phyloP scores from a whole-genome alignment of 2,888 invertebrate species.

The Torymus texanus region DNA sequence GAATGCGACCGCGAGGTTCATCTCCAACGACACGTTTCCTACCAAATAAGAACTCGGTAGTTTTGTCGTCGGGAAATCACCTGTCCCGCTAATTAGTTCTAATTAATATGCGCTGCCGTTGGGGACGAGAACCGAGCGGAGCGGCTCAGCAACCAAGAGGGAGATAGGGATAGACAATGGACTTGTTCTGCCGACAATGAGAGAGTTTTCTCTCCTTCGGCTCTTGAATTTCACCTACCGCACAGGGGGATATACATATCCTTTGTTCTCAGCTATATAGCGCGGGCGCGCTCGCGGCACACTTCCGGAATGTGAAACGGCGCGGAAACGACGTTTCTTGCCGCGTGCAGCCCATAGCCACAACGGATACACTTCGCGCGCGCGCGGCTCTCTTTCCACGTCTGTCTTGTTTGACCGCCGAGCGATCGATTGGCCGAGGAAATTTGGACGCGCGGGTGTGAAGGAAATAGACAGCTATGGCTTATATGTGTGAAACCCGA shows the following conservation, averaged over 20 bases:
- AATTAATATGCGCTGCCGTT: constrained; percentile 52
- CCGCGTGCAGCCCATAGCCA: not conserved
- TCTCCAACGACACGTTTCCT: too few relatives aligned
- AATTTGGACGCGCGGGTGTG: constrained; percentile 15
- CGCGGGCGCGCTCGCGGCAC: not conserved
- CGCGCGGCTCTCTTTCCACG: too few relatives aligned
- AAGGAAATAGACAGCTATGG: too few relatives aligned
- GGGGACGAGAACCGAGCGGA: too few relatives aligned
- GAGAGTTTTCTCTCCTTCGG: constrained; percentile 44
- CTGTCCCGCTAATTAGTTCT: constrained; percentile 55
- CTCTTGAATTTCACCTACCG: constrained; percentile 55
- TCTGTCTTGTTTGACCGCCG: too few relatives aligned
- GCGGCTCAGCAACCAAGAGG: too few relatives aligned
- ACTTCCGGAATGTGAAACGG: constrained; percentile 49
- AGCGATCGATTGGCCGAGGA: not conserved
- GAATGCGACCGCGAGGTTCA: too few relatives aligned
- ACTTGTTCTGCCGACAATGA: constrained; percentile 54
- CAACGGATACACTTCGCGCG: constrained; percentile 1
- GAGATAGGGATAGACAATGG: constrained; percentile 52
- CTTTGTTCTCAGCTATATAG: constrained; percentile 38
- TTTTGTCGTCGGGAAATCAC: constrained; percentile 8
- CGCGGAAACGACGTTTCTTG: constrained; percentile 30
- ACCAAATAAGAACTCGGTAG: not conserved
- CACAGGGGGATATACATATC: constrained; percentile 20
- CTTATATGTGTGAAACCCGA: too few relatives aligned